These are phyloP conservation scores for Drosophila burlai DNA, from an alignment of 1,140 invertebrate species.

Conservation along the genomic window DNA sequence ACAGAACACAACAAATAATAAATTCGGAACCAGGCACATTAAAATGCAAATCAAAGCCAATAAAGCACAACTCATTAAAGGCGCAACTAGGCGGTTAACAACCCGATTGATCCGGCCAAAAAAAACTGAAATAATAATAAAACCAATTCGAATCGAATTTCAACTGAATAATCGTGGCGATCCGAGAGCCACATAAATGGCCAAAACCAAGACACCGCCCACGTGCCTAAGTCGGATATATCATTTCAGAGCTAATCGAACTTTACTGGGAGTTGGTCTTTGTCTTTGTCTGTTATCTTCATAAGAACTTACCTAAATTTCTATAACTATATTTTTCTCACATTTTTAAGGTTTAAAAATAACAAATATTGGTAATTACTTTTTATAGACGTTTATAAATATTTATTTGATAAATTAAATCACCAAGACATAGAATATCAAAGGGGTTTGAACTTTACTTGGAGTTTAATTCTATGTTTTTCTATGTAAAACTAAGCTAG, in stretches of 20 bases:
- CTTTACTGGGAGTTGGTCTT: background rate
- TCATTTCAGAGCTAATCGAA: background rate
- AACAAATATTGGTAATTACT: too few relatives aligned
- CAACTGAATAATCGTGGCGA: constrained; percentile 14
- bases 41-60: constrained; percentile 76
- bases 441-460: background rate
- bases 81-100: constrained; percentile 62
- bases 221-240: background rate
- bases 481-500: background rate
- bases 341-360: too few relatives aligned
- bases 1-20: constrained; percentile 67
- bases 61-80: constrained; percentile 82
- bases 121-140: constrained; percentile 18
- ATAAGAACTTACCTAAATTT: too few relatives aligned
- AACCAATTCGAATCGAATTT: constrained; percentile 13
- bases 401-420: too few relatives aligned
- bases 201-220: background rate
- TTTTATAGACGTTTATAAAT: too few relatives aligned
- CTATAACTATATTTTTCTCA: too few relatives aligned
- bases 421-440: too few relatives aligned
- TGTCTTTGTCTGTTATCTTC: background rate
- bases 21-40: constrained; percentile 52
- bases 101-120: constrained; percentile 24
- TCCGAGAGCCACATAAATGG: constrained; percentile 17
- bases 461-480: too few relatives aligned